These are phyloP conservation scores for Melipona quadrifasciata DNA, from an alignment of 1,140 invertebrate genomes.

Conservation along the genomic window DNA sequence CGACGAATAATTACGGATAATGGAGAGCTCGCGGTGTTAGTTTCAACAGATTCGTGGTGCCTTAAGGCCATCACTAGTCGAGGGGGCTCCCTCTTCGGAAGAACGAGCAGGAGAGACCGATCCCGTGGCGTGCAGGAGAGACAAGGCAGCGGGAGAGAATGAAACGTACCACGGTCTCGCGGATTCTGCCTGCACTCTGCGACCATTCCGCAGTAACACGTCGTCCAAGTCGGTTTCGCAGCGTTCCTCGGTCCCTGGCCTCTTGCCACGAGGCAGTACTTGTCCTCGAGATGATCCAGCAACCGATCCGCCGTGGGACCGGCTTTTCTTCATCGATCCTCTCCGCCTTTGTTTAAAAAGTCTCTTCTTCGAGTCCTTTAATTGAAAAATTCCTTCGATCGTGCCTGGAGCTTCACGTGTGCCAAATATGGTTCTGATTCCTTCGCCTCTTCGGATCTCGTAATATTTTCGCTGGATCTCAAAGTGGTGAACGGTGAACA, in stretches of 20 bases:
- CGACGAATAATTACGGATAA: neutral
- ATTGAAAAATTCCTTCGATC: neutral
- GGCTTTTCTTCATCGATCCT: neutral
- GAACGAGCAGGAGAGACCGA: conserved; percentile 41
- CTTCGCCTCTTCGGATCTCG: neutral
- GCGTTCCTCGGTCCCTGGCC: conserved; percentile 44
- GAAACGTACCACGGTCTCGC: conserved; percentile 61
- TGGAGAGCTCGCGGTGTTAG: neutral
- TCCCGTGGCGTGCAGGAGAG: conserved; percentile 23
- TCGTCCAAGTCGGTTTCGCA: conserved; percentile 59
- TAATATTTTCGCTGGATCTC: too few relatives aligned
- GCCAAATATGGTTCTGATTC: conserved; percentile 36
- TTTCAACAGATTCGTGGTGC: conserved; percentile 3
- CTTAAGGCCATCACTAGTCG: conserved; percentile 49
- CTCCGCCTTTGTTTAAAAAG: neutral
- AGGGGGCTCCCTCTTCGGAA: conserved; percentile 61
- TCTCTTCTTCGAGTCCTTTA: neutral
- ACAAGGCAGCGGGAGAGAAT: conserved; percentile 47
- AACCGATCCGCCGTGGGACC: conserved; percentile 6
- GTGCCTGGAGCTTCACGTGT: conserved; percentile 16
- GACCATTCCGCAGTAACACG: conserved; percentile 66
- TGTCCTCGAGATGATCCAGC: conserved; percentile 35
- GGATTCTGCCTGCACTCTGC: conserved; percentile 56
- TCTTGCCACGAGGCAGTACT: conserved; percentile 52
- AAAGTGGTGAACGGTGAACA: conserved; percentile 27